Conservation (phyloP, 1,140 invertebrate species). For the Drosophila quadrilineata region DNA sequence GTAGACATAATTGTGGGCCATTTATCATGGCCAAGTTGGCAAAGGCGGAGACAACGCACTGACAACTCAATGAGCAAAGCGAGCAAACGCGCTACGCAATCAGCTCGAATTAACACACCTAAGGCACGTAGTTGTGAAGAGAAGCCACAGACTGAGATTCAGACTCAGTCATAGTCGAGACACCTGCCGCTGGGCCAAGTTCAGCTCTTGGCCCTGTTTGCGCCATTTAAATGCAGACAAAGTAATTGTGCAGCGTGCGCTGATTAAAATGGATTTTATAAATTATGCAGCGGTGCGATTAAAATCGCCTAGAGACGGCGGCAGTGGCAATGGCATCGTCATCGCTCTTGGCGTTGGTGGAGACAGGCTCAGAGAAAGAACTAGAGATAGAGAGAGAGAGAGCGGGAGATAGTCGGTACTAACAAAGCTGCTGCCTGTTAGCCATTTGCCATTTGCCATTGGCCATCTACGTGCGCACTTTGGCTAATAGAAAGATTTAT, state of each 20-base stretch:
- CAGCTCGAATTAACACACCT: constrained; percentile 70
- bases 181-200: constrained; percentile 73
- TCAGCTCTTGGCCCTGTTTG: constrained; percentile 46
- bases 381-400: too few relatives aligned
- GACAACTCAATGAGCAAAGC: constrained; percentile 74
- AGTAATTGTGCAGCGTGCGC: constrained; percentile 70
- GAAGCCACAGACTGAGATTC: not conserved
- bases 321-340: constrained; percentile 6
- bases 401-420: too few relatives aligned
- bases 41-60: constrained; percentile 54
- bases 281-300: constrained; percentile 78
- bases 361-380: too few relatives aligned
- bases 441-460: not conserved
- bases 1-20: constrained; percentile 73
- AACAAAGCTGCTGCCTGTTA: constrained; percentile 54
- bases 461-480: constrained; percentile 46
- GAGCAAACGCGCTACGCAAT: constrained; percentile 53
- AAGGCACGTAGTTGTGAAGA: constrained; percentile 74
- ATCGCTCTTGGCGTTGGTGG: too few relatives aligned
- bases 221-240: constrained; percentile 80
- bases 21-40: constrained; percentile 62
- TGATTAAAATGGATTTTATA: constrained; percentile 80
- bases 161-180: not conserved
- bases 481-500: constrained; percentile 81
- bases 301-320: constrained; percentile 52